Base-by-base conservation (phyloP, 2,797 vertebrate species). In the Aotus griseimembra region DNA sequence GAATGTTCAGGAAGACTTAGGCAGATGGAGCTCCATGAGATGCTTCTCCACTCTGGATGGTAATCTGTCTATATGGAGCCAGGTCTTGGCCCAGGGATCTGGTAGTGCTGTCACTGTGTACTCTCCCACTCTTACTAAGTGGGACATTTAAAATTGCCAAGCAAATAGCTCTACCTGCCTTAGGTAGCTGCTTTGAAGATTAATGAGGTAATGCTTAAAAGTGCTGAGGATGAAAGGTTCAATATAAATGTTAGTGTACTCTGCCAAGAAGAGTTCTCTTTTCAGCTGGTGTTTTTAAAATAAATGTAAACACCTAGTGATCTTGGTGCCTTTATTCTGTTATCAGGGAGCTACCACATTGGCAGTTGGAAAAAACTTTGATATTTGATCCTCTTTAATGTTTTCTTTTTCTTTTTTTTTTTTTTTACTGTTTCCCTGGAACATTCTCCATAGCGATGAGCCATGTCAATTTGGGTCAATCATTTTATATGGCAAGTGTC, bases 121-220 rank as follows among this genome's bases (percentile, higher is more conserved):
- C 46, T 70, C 4, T 84, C 48, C 22, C 4, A 67, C 76, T 50
- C 4, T 8, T 93, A 70, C 70, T 57, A 96, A 96, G 44, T 89
- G 93, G 48, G 77, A 14, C 72, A 73, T 92, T 97, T 90, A 92
- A 97, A 97, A 95, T 82, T 86, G 57, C 87, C 96, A 77, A 92
- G 80, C 36, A 81, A 77, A 96, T 90, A 77, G 33, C 88, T 96
- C 85, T 94, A 79, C 86, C 41, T 92, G 77, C 67, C 58, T 96
- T 90, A 70, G 58, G 39, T 88, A 76, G 72, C 73, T 95, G 73
- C 88, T 97, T 93, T 97, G 93, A 97, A 97, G 95, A 97, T 95
- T 96, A 97, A 96, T 64, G 83, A 94, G 28, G 84, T 93, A 93
- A 90, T 82, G 72, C n/a, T 96, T 93, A 88, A 89, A 98, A 95